Conservation (phyloP, 2,113 vertebrate genomes). For the Corythaeola cristata region DNA sequence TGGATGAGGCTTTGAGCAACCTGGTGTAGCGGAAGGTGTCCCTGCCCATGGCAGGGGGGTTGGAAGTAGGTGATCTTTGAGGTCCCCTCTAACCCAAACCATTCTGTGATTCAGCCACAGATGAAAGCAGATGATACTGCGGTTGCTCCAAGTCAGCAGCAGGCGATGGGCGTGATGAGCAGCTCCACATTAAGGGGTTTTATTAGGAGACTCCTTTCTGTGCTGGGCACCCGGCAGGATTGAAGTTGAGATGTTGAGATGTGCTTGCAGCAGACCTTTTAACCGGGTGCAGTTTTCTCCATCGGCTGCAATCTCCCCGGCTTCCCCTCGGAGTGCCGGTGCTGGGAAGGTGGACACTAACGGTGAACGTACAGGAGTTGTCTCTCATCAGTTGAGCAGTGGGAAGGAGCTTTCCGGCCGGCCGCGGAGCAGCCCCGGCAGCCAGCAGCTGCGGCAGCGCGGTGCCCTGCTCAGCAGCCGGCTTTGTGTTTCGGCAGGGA, state of each 20-base stretch:
- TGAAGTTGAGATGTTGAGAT: neutral
- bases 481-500: conserved; percentile 35
- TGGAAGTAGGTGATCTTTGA: too few species aligned
- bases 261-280: neutral
- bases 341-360: rapidly evolving
- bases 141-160: neutral
- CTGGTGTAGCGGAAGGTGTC: too few species aligned
- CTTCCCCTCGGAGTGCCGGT: rapidly evolving
- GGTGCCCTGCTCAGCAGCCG: conserved; percentile 27
- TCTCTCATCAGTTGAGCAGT: neutral
- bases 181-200: rapidly evolving
- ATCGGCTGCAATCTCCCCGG: rapidly evolving
- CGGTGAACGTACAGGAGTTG: rapidly evolving
- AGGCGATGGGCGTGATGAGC: rapidly evolving
- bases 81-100: too few species aligned
- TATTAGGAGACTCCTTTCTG: neutral
- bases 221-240: neutral
- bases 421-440: neutral
- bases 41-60: too few species aligned
- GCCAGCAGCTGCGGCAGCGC: neutral
- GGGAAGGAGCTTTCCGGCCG: neutral
- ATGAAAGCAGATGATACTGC: too few species aligned
- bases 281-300: neutral
- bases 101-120: neutral
- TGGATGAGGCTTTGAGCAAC: too few species aligned